These are phyloP conservation scores for Conger conger DNA, from an alignment of 2,113 vertebrate species.

Conservation along the genomic window DNA sequence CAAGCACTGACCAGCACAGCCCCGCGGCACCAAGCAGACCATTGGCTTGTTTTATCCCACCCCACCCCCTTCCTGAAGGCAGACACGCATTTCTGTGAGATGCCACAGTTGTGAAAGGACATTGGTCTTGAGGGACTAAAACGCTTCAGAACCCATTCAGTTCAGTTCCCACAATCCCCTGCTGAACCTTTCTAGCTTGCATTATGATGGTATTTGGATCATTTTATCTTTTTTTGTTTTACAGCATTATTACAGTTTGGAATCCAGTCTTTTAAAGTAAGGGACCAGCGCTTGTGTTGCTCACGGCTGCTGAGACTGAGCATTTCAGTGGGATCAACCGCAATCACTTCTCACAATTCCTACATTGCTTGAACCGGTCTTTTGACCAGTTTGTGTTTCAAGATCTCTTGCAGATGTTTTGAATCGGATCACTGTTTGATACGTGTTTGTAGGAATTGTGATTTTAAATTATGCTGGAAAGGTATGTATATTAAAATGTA, in stretches of 20 bases:
- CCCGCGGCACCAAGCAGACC: conserved; percentile 39
- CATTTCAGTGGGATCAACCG: conserved; percentile 41
- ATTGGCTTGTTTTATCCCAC: conserved; percentile 66
- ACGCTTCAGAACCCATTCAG: neutral
- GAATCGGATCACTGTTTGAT: conserved; percentile 34
- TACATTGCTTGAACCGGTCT: conserved; percentile 31
- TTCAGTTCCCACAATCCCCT: neutral
- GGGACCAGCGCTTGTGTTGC: conserved; percentile 61
- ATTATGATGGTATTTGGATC: conserved; percentile 39
- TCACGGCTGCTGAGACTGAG: conserved; percentile 41
- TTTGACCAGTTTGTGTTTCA: conserved; percentile 17
- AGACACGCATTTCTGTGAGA: neutral
- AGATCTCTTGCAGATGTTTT: neutral
- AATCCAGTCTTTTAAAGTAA: conserved; percentile 48
- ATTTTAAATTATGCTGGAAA: conserved; percentile 61
- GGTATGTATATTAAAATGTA: conserved; percentile 69
- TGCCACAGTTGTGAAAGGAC: conserved; percentile 18
- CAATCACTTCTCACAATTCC: conserved; percentile 33
- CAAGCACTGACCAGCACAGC: conserved; percentile 69
- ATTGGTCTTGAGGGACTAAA: conserved; percentile 12
- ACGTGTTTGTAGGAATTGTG: conserved; percentile 51
- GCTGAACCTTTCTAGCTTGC: conserved; percentile 17
- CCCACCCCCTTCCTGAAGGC: conserved; percentile 6
- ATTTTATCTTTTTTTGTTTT: conserved; percentile 55
- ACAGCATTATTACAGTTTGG: conserved; percentile 49